These are phyloP conservation scores for Calephelis nemesis DNA, from an alignment of 1,140 invertebrate species.

Conservation along the genomic window DNA sequence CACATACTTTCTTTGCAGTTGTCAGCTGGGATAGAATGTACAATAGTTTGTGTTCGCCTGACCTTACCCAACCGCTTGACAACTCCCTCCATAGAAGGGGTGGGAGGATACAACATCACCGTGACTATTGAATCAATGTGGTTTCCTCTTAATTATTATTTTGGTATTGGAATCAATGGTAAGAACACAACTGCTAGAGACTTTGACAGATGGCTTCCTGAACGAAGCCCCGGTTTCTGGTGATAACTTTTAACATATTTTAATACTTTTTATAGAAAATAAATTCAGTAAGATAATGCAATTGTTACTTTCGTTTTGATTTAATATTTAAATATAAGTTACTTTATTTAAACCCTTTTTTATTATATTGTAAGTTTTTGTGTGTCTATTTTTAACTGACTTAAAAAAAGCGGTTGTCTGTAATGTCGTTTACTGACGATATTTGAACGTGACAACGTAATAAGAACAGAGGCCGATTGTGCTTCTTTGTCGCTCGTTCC, in stretches of 20 bases:
- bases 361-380: too few relatives aligned
- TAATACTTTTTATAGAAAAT: too few relatives aligned
- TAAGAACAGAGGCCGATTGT: too few relatives aligned
- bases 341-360: too few relatives aligned
- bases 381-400: too few relatives aligned
- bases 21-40: slow-evolving; percentile 58
- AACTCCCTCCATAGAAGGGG: slow-evolving; percentile 43
- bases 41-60: slow-evolving; percentile 56
- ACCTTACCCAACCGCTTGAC: slow-evolving; percentile 51
- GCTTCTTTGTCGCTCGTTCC: too few relatives aligned
- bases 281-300: too few relatives aligned
- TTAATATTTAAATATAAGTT: too few relatives aligned
- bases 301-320: too few relatives aligned
- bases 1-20: slow-evolving; percentile 43
- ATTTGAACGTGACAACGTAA: too few relatives aligned
- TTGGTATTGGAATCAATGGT: slow-evolving; percentile 51
- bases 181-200: slow-evolving; percentile 50
- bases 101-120: slow-evolving; percentile 59
- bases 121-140: slow-evolving; percentile 47
- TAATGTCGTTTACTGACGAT: too few relatives aligned
- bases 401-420: too few relatives aligned
- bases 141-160: slow-evolving; percentile 59
- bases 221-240: slow-evolving; percentile 47
- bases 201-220: slow-evolving; percentile 39
- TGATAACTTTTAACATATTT: slow-evolving; percentile 10